A percentile compares a stretch with the other conserved stretches of the same genome.
Conservation (phyloP, 1,140 invertebrate species). For the Drosophila prosaltans region DNA sequence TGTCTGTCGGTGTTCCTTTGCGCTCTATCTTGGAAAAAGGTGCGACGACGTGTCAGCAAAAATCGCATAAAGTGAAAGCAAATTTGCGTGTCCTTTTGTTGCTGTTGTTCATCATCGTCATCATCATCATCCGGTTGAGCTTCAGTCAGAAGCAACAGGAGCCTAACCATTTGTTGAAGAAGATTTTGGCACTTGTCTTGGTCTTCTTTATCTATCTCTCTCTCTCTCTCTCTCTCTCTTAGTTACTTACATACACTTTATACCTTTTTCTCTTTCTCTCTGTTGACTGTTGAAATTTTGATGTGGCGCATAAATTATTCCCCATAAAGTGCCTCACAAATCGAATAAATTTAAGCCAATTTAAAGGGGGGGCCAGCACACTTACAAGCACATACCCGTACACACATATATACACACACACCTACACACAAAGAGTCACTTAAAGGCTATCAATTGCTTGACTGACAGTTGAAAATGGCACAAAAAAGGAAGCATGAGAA, state of each 20-base stretch:
- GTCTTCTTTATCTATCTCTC: conserved; percentile 1
- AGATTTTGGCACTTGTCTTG: conserved; percentile 48
- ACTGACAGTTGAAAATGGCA: neutral
- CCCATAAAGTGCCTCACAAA: conserved; percentile 47
- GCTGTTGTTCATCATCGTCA: conserved; percentile 15
- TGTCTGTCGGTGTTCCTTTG: conserved; percentile 20
- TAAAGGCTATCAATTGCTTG: conserved; percentile 32
- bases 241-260: neutral
- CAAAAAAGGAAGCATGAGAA: conserved; percentile 12
- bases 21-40: conserved; percentile 31
- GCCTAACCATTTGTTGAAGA: conserved; percentile 38
- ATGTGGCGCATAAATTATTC: conserved; percentile 57
- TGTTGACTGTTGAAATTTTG: conserved; percentile 56
- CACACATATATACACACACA: conserved; percentile 5
- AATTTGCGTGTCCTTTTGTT: conserved; percentile 52
- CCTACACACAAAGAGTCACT: conserved; percentile 9
- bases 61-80: conserved; percentile 55
- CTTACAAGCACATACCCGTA: conserved; percentile 2
- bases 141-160: conserved; percentile 51
- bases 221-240: neutral
- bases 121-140: conserved; percentile 49
- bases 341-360: conserved; percentile 67
- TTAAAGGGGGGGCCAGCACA: conserved; percentile 47
- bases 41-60: conserved; percentile 56
- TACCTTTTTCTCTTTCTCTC: conserved; percentile 1